A percentile compares a stretch with the other conserved stretches of the same genome.
Evolutionary conservation across 2,888 invertebrate genomes (phyloP).

Genomic region (Oligia strigilis): DNA sequence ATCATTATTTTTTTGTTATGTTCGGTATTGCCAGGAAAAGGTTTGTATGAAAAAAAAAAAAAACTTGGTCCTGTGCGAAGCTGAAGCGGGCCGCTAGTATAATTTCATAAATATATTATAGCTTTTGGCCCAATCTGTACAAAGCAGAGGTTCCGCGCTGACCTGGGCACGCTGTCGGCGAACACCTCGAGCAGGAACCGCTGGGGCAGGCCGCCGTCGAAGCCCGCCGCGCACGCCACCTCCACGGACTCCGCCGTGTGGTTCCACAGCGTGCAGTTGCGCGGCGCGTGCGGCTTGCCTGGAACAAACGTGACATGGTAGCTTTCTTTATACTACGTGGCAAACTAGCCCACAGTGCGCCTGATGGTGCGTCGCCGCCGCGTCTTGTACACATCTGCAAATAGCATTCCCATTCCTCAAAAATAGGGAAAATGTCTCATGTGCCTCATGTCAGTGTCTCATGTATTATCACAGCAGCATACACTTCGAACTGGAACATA

Average conservation of each 20-base stretch:
- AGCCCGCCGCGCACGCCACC: conserved; percentile 95
- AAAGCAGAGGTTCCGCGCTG: not conserved
- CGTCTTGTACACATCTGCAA: not conserved
- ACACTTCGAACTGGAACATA: not conserved
- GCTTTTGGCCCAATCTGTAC: not conserved
- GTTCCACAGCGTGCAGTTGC: conserved; percentile 96
- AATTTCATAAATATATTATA: not conserved
- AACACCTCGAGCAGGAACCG: conserved; percentile 95
- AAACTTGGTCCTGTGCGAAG: no score
- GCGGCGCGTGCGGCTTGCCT: conserved; percentile 96
- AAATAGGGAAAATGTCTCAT: not conserved
- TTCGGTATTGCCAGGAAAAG: no score
- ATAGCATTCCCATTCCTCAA: not conserved
- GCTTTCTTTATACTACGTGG: no score
- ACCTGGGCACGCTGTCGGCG: conserved; percentile 83
- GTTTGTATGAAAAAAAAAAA: no score
- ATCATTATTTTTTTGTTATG: no score
- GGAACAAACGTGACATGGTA: conserved; percentile 48
- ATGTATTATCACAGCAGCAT: not conserved
- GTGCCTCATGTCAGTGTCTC: not conserved
- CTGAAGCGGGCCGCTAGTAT: no score
- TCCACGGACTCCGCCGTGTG: conserved; percentile 95
- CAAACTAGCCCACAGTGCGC: not conserved
- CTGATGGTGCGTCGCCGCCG: not conserved
- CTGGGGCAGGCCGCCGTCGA: conserved; percentile 97